Base-by-base conservation (phyloP, 64 coral and sea anemone genomes). In the Pocillopora verrucosa region DNA sequence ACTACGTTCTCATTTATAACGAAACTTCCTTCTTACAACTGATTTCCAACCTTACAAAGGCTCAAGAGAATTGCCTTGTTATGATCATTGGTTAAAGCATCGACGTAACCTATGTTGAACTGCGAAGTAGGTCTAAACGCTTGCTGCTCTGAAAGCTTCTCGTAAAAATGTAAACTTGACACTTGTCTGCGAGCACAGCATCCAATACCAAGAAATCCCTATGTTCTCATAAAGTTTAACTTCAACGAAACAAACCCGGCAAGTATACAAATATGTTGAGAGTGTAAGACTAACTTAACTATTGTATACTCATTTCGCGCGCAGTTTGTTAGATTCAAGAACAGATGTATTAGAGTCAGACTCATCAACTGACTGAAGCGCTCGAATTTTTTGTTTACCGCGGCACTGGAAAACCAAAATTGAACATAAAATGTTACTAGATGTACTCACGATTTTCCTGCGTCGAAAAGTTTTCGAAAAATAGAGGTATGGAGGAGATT, bases 401-500 rank as follows among this genome's bases (percentile, higher is more conserved):
- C 41, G 41, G 41, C 41, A 51, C 10, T 7, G n/a, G 1, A 70
- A 70, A 1, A 70, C 2, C 67, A 12, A n/a, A 22, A 45, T 22
- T 14, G 56, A 85, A 72, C 19, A 22, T 17, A 58, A 11, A 65
- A 25, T 19, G 9, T 56, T 57, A 57, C 64, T 15, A 12, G 5
- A 22, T 13, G 4, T 24, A 85, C 82, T 85, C 72, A 85, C 82
- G 41, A 56, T 72, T 85, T 57, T 72, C 64, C 19, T 72, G 12
- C 11, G 63, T 72, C 65, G 63, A 85, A n/a, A 0, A 25, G 19
- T 13, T 37, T 10, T 0, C 12, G 12, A 62, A 4, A 38, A 72
- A 72, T 57, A 24, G 12, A 24, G 36, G 38, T 24, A 17, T 1
- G 64, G 72, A 17, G 58, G 9, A 13, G 14, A 58, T 20, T 26